A percentile compares a stretch with the other conserved stretches of the same genome.
Evolutionary conservation across 2,888 invertebrate species (phyloP).

Genomic region (Pristionchus japonicus): DNA sequence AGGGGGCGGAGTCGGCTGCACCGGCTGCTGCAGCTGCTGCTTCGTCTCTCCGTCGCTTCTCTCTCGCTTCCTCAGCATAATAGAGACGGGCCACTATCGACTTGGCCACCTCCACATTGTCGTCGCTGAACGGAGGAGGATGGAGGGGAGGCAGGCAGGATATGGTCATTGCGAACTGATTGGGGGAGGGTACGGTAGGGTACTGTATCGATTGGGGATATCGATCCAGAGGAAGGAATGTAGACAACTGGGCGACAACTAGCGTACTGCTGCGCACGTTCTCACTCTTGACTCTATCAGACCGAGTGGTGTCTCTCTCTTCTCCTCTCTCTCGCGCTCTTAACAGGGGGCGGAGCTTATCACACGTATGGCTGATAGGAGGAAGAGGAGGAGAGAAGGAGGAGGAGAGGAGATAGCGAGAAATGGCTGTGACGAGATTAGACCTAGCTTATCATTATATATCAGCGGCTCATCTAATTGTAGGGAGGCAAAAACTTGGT

Average conservation of each 20-base stretch:
- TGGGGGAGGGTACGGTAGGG: neutral
- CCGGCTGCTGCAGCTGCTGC: neutral
- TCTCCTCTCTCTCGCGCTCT: conserved; percentile 4
- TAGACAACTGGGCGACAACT: neutral
- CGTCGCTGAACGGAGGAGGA: conserved; percentile 49
- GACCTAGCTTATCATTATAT: neutral
- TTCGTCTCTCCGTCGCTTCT: conserved; percentile 42
- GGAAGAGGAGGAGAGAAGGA: neutral
- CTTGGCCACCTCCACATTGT: conserved; percentile 52
- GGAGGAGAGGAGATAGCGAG: neutral
- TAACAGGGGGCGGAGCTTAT: conserved; percentile 30
- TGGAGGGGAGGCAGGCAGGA: neutral
- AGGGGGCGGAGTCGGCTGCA: neutral
- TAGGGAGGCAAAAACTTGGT: neutral
- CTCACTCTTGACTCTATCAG: neutral
- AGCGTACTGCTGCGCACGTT: neutral
- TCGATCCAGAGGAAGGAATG: neutral
- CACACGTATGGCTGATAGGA: conserved; percentile 6
- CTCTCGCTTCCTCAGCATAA: conserved; percentile 44
- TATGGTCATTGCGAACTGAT: neutral
- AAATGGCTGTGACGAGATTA: conserved; percentile 35
- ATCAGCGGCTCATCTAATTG: neutral
- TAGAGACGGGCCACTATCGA: conserved; percentile 52
- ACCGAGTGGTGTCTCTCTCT: conserved; percentile 10
- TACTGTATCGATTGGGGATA: neutral